Conservation (phyloP, 2,113 vertebrate species). For the Dromiciops gliroides region DNA sequence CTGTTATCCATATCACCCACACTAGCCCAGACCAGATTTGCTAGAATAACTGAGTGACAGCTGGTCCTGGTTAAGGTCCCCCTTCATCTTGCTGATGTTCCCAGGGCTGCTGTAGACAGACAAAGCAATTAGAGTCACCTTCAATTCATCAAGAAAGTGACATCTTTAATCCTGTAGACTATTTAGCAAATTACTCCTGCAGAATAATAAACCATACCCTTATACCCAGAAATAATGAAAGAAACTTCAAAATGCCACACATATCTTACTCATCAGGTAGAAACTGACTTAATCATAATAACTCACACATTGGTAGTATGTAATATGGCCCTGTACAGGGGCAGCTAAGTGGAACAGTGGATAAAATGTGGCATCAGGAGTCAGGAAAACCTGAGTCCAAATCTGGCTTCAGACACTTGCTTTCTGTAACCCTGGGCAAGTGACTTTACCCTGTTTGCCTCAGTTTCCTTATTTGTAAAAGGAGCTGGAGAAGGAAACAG, state of each 20-base stretch:
- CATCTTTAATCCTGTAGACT: constrained; percentile 47
- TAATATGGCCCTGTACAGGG: not conserved
- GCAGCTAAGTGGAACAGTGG: not conserved
- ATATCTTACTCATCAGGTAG: not conserved
- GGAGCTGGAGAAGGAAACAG: not conserved
- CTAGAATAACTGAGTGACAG: constrained; percentile 36
- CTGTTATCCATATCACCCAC: not conserved
- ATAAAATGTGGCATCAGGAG: not conserved
- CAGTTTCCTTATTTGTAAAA: not conserved
- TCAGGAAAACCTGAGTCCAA: not conserved
- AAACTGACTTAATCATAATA: not conserved
- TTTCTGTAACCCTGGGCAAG: not conserved
- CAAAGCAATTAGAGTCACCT: constrained; percentile 57
- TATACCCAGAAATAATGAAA: constrained; percentile 19
- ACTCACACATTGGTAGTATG: not conserved
- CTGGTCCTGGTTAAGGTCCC: constrained; percentile 70
- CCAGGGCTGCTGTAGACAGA: constrained; percentile 39
- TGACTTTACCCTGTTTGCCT: not conserved
- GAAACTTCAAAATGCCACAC: not conserved
- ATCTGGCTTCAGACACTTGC: not conserved
- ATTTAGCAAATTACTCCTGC: constrained; percentile 24
- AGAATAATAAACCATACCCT: not conserved
- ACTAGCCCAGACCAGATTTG: constrained; percentile 29
- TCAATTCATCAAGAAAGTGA: constrained; percentile 69
- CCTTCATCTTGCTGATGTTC: constrained; percentile 37